Conservation (phyloP, 2,113 vertebrate species). For the Physeter macrocephalus region DNA sequence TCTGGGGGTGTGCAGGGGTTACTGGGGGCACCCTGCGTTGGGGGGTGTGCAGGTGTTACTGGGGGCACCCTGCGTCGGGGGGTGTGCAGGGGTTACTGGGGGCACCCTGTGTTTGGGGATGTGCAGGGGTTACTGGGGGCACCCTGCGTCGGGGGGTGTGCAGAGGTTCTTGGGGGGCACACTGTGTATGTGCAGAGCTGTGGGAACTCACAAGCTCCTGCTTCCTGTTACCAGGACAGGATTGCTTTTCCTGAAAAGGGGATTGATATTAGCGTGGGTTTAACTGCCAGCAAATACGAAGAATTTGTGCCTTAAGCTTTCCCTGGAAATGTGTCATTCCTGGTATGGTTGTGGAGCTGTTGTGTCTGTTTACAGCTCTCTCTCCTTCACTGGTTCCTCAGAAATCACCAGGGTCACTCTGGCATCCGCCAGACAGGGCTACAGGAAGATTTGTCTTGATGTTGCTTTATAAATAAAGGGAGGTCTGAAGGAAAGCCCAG, state of each 20-base stretch:
- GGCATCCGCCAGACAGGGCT: background rate
- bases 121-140: background rate
- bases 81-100: no score
- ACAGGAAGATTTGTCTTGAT: background rate
- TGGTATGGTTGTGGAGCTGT: background rate
- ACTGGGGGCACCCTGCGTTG: no score
- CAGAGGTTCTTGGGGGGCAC: background rate
- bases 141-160: background rate
- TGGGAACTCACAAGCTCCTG: background rate
- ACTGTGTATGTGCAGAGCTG: background rate
- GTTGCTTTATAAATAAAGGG: background rate
- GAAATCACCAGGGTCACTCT: background rate
- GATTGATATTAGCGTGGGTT: rapidly evolving
- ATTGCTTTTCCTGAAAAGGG: background rate
- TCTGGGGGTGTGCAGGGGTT: no score
- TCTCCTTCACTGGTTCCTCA: background rate
- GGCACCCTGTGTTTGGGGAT: no score
- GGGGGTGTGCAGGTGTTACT: no score
- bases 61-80: no score
- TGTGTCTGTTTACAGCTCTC: background rate
- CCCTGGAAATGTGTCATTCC: background rate
- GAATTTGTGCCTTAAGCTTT: background rate
- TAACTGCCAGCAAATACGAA: background rate
- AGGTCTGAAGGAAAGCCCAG: background rate
- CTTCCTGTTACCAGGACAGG: background rate